Evolutionary conservation across 2,797 vertebrate genomes (phyloP).

Genomic region (Gorsachius magnificus): DNA sequence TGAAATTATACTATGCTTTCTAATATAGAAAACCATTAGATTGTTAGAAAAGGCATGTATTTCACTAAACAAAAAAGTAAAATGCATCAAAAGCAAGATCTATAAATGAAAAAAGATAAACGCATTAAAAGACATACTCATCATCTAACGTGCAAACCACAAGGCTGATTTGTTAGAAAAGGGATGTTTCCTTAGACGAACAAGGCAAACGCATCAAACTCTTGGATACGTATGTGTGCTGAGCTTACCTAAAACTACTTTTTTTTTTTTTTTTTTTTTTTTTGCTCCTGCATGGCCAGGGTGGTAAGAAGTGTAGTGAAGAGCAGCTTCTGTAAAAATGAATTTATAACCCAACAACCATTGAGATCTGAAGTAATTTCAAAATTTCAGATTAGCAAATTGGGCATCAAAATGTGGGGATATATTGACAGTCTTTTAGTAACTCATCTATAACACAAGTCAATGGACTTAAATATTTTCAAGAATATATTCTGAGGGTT

Average conservation of each 20-base stretch:
- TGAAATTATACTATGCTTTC: neutral
- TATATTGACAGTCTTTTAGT: neutral
- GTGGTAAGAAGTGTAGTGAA: neutral
- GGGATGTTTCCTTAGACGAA: neutral
- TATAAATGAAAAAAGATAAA: neutral
- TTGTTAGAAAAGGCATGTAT: neutral
- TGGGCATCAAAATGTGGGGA: neutral
- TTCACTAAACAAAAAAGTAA: neutral
- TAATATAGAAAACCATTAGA: neutral
- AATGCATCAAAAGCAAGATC: neutral
- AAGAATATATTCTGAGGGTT: neutral
- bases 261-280: neutral
- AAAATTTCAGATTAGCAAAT: neutral
- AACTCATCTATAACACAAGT: neutral
- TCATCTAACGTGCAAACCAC: fast-evolving
- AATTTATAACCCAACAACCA: neutral
- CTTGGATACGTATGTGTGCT: neutral
- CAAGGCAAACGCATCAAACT: neutral
- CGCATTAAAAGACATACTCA: neutral
- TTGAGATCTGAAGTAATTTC: neutral
- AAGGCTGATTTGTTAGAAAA: neutral
- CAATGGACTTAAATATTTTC: neutral
- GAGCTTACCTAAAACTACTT: neutral
- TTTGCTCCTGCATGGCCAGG: neutral
- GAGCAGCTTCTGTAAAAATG: neutral